Evolutionary conservation across 1,140 invertebrate genomes (phyloP), one percentile per base, ranked within the genome.

Genomic region (Lucilia cuprina): DNA sequence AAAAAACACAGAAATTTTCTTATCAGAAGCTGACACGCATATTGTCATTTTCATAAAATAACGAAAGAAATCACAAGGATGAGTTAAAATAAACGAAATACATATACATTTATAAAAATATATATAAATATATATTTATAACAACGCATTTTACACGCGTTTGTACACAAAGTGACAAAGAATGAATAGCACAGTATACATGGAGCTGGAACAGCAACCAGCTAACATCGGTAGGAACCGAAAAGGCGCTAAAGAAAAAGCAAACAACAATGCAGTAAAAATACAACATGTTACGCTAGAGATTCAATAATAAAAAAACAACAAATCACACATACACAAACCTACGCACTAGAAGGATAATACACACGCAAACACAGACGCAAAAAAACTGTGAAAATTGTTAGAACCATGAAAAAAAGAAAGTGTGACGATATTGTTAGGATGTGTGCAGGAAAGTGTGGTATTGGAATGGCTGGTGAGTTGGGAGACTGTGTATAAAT

Each of bases 11-110:
- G 41, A 80, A 49, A 21, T 21, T 21, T 80, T 80, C 77, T 80
- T 80, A 80, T 80, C 77, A 80, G 77, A 80, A 80, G 77, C 77
- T 80, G 77, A 80, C 77, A 80, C 77, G 77, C 77, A 80, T 50
- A 80, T 80, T 80, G 77, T 80, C 77, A 50, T 49, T 80, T 80
- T 80, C 10, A 80, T 47, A 19, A 19, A 41, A 80, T 9, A 30
- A 30, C 25, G 25, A 30, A 30, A 25, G 17, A 49, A 49, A 49
- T 49, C 21, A 9, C 13, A 25, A 80, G 77, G 77, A 80, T 80
- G 77, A 80, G 41, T 49, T 13, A 80, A 80, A 12, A 70, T 19
- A 60, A 17, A n/a, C 13, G 50, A 5, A 14, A 60, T 5, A 60
- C 3, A 30, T 1, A 60, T 14, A 60, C n/a, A n/a, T n/a, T n/a